These are phyloP conservation scores for Puffinus mauretanicus DNA, from an alignment of 2,113 vertebrate species.

Conservation along the genomic window DNA sequence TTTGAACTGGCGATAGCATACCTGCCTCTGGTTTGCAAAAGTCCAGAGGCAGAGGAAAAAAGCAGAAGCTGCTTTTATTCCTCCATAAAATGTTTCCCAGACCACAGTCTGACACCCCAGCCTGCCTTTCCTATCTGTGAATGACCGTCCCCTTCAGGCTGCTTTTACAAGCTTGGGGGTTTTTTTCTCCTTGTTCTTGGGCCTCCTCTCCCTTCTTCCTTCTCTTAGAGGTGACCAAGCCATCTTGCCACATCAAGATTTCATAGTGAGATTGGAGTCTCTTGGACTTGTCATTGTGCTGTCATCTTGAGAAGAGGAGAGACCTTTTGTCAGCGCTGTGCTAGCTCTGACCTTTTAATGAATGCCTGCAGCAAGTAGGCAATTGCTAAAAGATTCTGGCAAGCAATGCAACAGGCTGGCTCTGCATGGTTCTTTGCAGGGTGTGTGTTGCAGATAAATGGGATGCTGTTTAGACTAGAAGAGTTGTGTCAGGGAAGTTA, in stretches of 20 bases:
- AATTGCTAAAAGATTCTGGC: not conserved
- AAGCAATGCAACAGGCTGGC: not conserved
- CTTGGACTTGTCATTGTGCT: not conserved
- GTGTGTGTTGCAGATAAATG: not conserved
- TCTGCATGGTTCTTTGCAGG: not conserved
- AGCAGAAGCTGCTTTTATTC: not conserved
- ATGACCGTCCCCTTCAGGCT: not conserved
- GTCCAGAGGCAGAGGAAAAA: not conserved
- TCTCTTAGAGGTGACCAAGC: not conserved
- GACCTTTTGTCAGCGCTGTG: not conserved
- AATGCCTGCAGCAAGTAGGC: not conserved
- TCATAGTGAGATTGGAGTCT: not conserved
- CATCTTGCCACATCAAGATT: not conserved
- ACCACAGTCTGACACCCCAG: not conserved
- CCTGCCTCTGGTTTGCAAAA: not conserved
- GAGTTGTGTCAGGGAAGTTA: not conserved
- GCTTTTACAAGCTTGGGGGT: not conserved
- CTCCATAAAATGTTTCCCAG: not conserved
- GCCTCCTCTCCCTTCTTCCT: not conserved
- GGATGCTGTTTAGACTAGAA: not conserved
- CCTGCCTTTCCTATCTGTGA: not conserved
- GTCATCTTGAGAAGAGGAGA: not conserved
- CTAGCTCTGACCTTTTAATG: not conserved
- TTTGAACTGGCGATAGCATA: not conserved
- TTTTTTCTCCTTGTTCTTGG: not conserved